These are phyloP conservation scores for Drosophila cognata DNA, from an alignment of 2,888 invertebrate genomes.

Conservation along the genomic window DNA sequence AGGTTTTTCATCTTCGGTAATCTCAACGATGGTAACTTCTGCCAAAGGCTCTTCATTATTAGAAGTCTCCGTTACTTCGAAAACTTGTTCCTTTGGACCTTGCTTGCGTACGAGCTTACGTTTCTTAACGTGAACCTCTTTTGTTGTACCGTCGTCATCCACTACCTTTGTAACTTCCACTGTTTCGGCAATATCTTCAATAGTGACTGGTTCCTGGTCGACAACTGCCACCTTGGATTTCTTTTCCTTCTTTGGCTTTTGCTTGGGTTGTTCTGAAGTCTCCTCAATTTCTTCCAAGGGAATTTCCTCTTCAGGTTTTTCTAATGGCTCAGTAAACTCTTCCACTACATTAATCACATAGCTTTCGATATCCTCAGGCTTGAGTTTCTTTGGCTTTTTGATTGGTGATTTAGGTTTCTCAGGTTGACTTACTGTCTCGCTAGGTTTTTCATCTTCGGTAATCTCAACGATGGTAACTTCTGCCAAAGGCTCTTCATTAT, in stretches of 20 bases:
- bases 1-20: background rate
- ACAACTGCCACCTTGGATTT: background rate
- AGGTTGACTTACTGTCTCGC: slow-evolving; percentile 10
- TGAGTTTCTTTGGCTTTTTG: slow-evolving; percentile 62
- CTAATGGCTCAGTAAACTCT: slow-evolving; percentile 34
- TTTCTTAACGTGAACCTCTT: slow-evolving; percentile 84
- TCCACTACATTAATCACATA: slow-evolving; percentile 73
- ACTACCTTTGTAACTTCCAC: slow-evolving; percentile 72
- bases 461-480: slow-evolving; percentile 79
- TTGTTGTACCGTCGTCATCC: slow-evolving; percentile 79
- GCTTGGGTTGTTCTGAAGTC: background rate
- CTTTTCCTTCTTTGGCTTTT: background rate
- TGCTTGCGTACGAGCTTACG: slow-evolving; percentile 84
- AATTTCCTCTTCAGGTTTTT: background rate
- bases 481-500: slow-evolving; percentile 83
- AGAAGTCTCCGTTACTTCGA: slow-evolving; percentile 42
- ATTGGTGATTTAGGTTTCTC: slow-evolving; percentile 48
- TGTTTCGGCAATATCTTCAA: slow-evolving; percentile 69
- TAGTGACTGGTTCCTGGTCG: slow-evolving; percentile 33
- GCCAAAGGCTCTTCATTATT: background rate
- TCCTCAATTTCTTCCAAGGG: slow-evolving; percentile 51
- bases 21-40: background rate
- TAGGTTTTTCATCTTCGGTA: slow-evolving; percentile 48
- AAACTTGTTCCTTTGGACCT: slow-evolving; percentile 84
- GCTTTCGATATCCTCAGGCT: slow-evolving; percentile 62